A percentile compares a stretch with the other conserved stretches of the same genome.
Conservation (phyloP, 2,797 vertebrate species). For the Echiichthys vipera region DNA sequence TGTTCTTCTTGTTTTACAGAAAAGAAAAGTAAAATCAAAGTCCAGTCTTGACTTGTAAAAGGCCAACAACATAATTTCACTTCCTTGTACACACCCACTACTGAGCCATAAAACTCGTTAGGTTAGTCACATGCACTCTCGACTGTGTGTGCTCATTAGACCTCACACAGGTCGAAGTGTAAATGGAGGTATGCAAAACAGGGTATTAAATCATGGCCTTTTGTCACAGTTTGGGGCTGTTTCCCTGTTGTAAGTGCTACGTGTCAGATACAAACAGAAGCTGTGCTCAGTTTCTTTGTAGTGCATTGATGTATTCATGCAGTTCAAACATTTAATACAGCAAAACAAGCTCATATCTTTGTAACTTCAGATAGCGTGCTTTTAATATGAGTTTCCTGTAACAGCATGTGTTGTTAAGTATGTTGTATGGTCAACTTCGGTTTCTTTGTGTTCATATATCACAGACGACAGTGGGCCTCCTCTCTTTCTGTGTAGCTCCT, state of each 20-base stretch:
- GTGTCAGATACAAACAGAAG: neutral
- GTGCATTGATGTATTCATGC: neutral
- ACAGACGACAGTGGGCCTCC: neutral
- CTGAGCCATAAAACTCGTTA: constrained; percentile 8
- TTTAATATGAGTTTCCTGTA: neutral
- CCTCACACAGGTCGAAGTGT: too few species aligned
- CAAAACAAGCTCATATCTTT: too few species aligned
- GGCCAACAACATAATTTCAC: constrained; percentile 15
- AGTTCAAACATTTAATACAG: neutral
- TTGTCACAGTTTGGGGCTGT: neutral
- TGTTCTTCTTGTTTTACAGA: neutral
- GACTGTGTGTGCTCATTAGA: too few species aligned
- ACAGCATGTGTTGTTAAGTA: neutral
- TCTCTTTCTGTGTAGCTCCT: neutral
- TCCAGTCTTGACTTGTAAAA: constrained; percentile 33
- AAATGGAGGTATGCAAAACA: neutral
- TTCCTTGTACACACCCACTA: constrained; percentile 40
- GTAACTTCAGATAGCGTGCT: neutral
- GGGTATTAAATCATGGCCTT: neutral
- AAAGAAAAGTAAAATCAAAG: constrained; percentile 66
- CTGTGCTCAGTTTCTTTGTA: neutral
- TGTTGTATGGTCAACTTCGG: neutral
- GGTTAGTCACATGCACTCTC: neutral
- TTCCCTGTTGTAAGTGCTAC: neutral
- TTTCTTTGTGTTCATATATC: neutral